Evolutionary conservation across 1,140 invertebrate species (phyloP), one percentile per base, ranked within the genome.

Genomic region (Cyclargus thomasi): DNA sequence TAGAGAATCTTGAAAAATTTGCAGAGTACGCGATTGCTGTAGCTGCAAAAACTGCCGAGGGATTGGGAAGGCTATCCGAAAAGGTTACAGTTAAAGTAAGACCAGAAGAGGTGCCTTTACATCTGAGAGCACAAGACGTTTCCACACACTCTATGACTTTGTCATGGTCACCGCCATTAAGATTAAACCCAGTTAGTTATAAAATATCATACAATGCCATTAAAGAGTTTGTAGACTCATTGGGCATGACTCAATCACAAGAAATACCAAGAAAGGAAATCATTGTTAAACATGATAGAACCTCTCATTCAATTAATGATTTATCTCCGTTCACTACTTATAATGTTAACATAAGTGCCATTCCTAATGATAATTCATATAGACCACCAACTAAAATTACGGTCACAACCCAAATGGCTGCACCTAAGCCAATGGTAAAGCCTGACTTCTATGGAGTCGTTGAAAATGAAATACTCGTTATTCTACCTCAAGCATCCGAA

Each of bases 341-440:
- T 83, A 97, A 96, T 81, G 97, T 98, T 1, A 98, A 98, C 81
- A 96, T 98, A 6, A 97, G 96, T 81, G 97, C 97, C 29, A 94
- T 98, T 53, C 96, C 97, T 0, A 92, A 94, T 29, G 96, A 98
- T 78, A 93, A 94, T 65, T 93, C 94, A 0, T 98, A 97, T 80
- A 92, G 95, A 74, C 97, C 97, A 18, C 97, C 97, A 0, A 96
- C 97, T 0, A 97, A 97, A 85, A 97, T 98, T n/a, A 97, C 95
- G 0, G 97, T 98, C 0, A 98, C 97, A 0, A 98, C 97, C 0
- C 97, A 98, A 90, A 98, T 98, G 97, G 97, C 97, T 0, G 97
- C 97, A 0, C 98, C 98, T 0, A 97, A 98, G 76, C 96, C 97
- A 0, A 98, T 99, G 96, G 97, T 97, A 0, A 96, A 97, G 80